Base-by-base conservation (phyloP, 2,888 invertebrate species). In the Dasypogon diadema region DNA sequence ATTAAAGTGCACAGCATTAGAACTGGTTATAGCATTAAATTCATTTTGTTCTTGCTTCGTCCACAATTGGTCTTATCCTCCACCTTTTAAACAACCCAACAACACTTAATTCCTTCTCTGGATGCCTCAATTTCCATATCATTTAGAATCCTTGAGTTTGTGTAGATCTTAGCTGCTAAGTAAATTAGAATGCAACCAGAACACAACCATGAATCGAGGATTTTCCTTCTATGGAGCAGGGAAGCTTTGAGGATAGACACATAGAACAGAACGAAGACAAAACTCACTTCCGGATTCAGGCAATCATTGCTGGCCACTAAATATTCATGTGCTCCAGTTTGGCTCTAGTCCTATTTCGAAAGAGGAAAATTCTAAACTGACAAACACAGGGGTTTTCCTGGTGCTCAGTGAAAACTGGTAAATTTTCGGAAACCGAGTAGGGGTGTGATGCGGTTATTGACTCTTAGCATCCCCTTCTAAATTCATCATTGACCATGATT, bases 81-180 rank as follows among this genome's bases (percentile, higher is more conserved):
- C 21, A 21, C 16, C 21, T 16, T 4, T 18, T 18, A 16, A 21
- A 51, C 6, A 51, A 21, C 18, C 51, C 18, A 21, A 51, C 14
- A 6, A n/a, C 5, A 51, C 21, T 51, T 1, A 51, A 16, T 51
- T 21, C 51, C 2, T 5, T 51, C 21, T 51, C 34, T 1, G 51
- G 4, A 51, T 16, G 18, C 51, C 51, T 51, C 18, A 51, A 51
- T 51, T 51, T 51, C 51, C 51, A 51, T 51, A 51, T 51, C 21
- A 51, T 18, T 21, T 12, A 2, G 51, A 51, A 51, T 51, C 0
- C n/a, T 18, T 3, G 18, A 51, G 18, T 51, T 16, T 51, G 51
- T 51, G 16, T n/a, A n/a, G 51, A 51, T 51, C 51, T 51, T 51
- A 51, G 12, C 18, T 8, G 51, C 18, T 51, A 51, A 51, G 18